A percentile compares a stretch with the other conserved stretches of the same genome.
Evolutionary conservation across 2,797 vertebrate genomes (phyloP).

Genomic region (Hippopotamyrus pictus): DNA sequence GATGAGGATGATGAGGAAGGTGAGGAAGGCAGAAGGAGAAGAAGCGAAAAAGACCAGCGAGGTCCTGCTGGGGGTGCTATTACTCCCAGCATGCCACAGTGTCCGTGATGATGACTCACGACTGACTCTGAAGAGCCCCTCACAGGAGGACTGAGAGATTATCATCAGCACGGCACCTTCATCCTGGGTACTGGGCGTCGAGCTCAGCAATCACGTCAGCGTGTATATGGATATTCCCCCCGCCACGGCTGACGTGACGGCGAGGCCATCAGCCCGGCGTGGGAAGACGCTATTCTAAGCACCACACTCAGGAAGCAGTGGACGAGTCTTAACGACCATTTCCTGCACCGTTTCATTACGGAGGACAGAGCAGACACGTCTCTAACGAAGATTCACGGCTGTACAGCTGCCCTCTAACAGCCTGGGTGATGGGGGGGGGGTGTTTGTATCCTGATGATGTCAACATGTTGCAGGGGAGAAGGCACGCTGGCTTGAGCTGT

Average conservation of each 20-base stretch:
- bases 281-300: neutral
- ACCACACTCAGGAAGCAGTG: neutral
- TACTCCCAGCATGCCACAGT: neutral
- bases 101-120: neutral
- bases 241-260: neutral
- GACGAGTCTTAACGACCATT: neutral
- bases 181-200: neutral
- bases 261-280: neutral
- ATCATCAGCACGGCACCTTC: neutral
- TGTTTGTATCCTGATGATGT: neutral
- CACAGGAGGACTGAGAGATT: neutral
- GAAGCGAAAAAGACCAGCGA: constrained; percentile 17
- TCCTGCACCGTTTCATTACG: neutral
- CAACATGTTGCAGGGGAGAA: neutral
- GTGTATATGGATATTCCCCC: neutral
- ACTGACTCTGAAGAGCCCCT: neutral
- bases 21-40: constrained; percentile 25
- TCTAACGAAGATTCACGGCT: constrained; percentile 7
- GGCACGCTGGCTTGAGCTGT: neutral
- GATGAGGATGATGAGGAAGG: constrained; percentile 13
- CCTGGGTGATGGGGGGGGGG: neutral
- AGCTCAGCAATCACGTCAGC: neutral
- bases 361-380: neutral
- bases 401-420: neutral
- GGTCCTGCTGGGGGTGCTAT: neutral